Percentiles rank a stretch among this genome's conserved stretches.
phyloP scores from a whole-genome alignment of 2,797 vertebrate genomes.

The Tenualosa thibaudeaui region DNA sequence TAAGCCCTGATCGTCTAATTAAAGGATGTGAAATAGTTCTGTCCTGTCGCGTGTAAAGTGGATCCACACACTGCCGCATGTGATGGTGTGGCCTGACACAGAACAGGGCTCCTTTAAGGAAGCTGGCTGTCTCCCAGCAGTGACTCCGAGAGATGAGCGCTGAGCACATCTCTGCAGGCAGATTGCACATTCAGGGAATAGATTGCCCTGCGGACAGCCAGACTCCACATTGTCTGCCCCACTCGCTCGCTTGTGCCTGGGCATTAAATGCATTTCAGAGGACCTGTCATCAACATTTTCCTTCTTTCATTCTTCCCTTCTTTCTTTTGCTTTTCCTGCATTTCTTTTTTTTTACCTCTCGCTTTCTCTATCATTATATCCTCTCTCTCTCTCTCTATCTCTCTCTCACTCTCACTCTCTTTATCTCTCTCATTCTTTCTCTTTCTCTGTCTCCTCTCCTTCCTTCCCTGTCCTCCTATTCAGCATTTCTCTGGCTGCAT shows the following conservation, averaged over 20 bases:
- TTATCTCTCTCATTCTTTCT: background rate
- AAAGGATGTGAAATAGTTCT: background rate
- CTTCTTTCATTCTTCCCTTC: constrained; percentile 24
- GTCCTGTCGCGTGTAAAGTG: background rate
- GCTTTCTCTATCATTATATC: background rate
- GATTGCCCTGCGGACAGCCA: constrained; percentile 65
- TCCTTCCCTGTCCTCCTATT: background rate
- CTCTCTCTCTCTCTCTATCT: background rate
- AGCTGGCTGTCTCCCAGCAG: background rate
- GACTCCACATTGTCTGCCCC: constrained; percentile 65
- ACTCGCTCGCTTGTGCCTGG: constrained; percentile 56
- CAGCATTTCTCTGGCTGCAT: constrained; percentile 26
- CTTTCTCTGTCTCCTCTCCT: constrained; percentile 24
- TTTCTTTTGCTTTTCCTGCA: background rate
- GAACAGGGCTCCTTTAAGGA: constrained; percentile 4
- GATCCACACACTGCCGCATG: background rate
- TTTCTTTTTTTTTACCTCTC: constrained; percentile 33
- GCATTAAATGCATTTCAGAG: constrained; percentile 69
- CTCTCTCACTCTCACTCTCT: background rate
- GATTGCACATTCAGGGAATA: constrained; percentile 70
- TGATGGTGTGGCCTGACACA: background rate
- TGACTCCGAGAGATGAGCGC: constrained; percentile 66
- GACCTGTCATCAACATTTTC: constrained; percentile 64
- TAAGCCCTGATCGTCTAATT: background rate
- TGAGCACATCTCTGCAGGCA: constrained; percentile 68